A percentile compares a stretch with the other conserved stretches of the same genome.
phyloP scores from a whole-genome alignment of 2,797 vertebrate genomes.

The Acanthopagrus latus region DNA sequence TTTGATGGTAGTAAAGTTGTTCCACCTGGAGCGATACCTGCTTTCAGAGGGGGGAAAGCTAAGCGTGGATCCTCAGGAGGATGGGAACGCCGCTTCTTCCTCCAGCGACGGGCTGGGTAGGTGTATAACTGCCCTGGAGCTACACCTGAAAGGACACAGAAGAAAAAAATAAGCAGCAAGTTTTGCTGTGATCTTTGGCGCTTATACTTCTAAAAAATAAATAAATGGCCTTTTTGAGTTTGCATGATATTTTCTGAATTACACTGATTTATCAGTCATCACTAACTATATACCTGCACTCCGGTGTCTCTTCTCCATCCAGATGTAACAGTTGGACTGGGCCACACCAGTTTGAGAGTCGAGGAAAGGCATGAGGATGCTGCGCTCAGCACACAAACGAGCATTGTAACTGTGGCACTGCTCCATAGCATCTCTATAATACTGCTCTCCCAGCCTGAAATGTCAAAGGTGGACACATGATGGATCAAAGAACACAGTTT shows the following conservation, averaged over 20 bases:
- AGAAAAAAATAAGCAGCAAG: background rate
- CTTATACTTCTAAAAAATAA: background rate
- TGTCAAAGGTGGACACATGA: constrained; percentile 1
- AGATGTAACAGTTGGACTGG: constrained; percentile 99
- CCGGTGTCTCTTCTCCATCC: constrained; percentile 98
- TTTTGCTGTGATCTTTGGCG: background rate
- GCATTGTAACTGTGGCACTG: constrained; percentile 98
- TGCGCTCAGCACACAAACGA: constrained; percentile 94
- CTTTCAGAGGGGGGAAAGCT: constrained; percentile 94
- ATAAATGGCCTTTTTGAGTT: background rate
- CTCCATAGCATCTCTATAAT: constrained; percentile 97
- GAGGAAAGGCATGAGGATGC: constrained; percentile 96
- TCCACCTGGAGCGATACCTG: constrained; percentile 82
- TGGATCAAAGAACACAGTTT: constrained; percentile 31
- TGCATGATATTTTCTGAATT: background rate
- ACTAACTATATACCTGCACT: constrained; percentile 88
- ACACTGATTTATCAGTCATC: background rate
- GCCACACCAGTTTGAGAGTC: constrained; percentile 98
- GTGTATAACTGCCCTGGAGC: constrained; percentile 97
- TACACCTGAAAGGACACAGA: constrained; percentile 82
- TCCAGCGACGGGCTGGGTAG: constrained; percentile 96
- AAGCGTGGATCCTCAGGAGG: constrained; percentile 95
- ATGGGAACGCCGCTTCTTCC: constrained; percentile 95
- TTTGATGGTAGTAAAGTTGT: background rate
- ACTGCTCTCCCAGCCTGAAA: constrained; percentile 93